Conservation (phyloP, 1,140 invertebrate genomes). For the Halesus radiatus region DNA sequence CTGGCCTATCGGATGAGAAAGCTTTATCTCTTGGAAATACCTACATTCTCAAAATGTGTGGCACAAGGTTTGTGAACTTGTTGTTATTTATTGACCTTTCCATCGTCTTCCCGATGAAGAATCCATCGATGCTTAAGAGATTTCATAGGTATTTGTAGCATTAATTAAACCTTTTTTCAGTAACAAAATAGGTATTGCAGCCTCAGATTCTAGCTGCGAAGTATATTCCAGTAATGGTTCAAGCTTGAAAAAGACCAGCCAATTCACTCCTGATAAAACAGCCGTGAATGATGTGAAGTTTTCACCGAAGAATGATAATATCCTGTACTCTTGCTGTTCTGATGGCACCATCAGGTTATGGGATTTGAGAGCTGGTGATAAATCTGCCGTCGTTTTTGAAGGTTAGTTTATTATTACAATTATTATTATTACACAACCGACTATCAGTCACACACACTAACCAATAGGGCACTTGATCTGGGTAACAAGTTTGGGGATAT, state of each 20-base stretch:
- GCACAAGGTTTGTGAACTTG: conserved; percentile 52
- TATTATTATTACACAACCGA: too few species aligned
- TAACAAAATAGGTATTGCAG: conserved; percentile 60
- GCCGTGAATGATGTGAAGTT: conserved; percentile 75
- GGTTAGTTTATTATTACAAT: conserved; percentile 66
- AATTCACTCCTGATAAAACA: conserved; percentile 64
- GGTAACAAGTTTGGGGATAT: too few species aligned
- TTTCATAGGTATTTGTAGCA: too few species aligned
- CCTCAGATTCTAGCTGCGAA: conserved; percentile 62
- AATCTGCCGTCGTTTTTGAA: conserved; percentile 71
- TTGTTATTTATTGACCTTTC: not conserved
- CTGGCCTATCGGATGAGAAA: conserved; percentile 55
- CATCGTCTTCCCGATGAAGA: too few species aligned
- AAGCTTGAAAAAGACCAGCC: conserved; percentile 60
- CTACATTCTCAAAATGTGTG: conserved; percentile 62
- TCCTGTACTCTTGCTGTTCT: conserved; percentile 73
- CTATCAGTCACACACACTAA: too few species aligned
- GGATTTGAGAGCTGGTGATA: conserved; percentile 74
- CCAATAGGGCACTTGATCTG: too few species aligned
- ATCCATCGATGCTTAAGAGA: too few species aligned
- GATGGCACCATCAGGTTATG: conserved; percentile 76
- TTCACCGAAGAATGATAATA: conserved; percentile 71
- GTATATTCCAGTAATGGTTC: conserved; percentile 64
- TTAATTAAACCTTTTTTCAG: conserved; percentile 58
- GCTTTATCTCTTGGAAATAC: conserved; percentile 57